Conservation (phyloP, 2,888 invertebrate species). For the Miltochrista miniata region DNA sequence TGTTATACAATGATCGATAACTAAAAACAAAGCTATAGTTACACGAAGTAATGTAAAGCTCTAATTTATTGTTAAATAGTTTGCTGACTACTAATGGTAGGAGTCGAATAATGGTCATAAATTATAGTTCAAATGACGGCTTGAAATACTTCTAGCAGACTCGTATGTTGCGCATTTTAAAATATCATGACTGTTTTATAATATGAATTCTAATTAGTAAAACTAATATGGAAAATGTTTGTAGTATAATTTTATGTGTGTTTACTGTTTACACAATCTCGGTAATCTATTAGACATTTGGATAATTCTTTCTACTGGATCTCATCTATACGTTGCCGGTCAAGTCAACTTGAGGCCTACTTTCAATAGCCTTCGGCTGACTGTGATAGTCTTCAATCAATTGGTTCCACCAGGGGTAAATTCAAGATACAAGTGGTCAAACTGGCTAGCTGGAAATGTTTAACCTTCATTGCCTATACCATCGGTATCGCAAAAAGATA, state of each 20-base stretch:
- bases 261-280: too few relatives aligned
- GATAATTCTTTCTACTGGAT: too few relatives aligned
- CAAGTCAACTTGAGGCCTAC: too few relatives aligned
- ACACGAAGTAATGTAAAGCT: constrained; percentile 25
- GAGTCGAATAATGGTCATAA: background rate
- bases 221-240: too few relatives aligned
- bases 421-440: too few relatives aligned
- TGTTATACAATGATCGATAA: constrained; percentile 44
- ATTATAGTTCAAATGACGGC: background rate
- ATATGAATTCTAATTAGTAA: background rate
- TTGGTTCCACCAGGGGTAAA: too few relatives aligned
- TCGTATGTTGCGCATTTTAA: background rate
- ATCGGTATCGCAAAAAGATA: background rate
- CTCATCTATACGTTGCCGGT: too few relatives aligned
- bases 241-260: too few relatives aligned
- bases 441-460: too few relatives aligned
- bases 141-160: background rate
- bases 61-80: constrained; percentile 20
- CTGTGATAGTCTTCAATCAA: too few relatives aligned
- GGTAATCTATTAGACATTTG: too few relatives aligned
- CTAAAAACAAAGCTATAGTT: constrained; percentile 49
- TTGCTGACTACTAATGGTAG: constrained; percentile 13
- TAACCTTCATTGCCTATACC: background rate
- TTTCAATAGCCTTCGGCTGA: too few relatives aligned
- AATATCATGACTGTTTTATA: background rate